A percentile compares a stretch with the other conserved stretches of the same genome.
Evolutionary conservation across 2,888 invertebrate species (phyloP).

Genomic region (Acleris emargana): DNA sequence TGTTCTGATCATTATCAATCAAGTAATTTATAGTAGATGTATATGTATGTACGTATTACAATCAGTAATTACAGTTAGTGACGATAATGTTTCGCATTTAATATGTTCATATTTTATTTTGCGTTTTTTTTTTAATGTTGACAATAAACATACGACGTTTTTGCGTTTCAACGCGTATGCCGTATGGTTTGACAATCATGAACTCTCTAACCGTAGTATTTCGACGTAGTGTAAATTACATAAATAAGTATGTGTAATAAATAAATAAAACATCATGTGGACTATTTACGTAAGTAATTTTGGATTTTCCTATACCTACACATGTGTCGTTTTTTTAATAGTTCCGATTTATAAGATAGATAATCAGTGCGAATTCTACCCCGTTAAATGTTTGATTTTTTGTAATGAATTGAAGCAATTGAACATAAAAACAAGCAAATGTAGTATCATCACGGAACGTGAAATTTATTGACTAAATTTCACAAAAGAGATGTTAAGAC

Average conservation of each 20-base stretch:
- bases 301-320: constrained; percentile 1
- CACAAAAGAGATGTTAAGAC: too few species aligned
- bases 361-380: neutral
- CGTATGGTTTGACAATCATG: neutral
- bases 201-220: constrained; percentile 29
- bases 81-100: constrained; percentile 72
- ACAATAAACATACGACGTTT: constrained; percentile 34
- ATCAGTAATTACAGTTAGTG: constrained; percentile 61
- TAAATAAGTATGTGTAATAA: constrained; percentile 22
- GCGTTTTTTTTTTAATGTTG: constrained; percentile 47
- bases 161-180: constrained; percentile 3
- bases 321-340: neutral
- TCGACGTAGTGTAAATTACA: constrained; percentile 20
- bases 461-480: too few species aligned
- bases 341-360: constrained; percentile 3
- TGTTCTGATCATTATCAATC: constrained; percentile 69
- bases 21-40: constrained; percentile 63
- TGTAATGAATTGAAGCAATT: too few species aligned
- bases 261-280: constrained; percentile 19
- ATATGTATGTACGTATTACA: constrained; percentile 64
- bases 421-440: too few species aligned
- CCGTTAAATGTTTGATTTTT: too few species aligned
- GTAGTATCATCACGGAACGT: too few species aligned
- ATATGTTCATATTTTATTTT: constrained; percentile 63
- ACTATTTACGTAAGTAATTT: constrained; percentile 13